Base-by-base conservation (phyloP, 2,113 vertebrate genomes). In the Amphilophus citrinellus region DNA sequence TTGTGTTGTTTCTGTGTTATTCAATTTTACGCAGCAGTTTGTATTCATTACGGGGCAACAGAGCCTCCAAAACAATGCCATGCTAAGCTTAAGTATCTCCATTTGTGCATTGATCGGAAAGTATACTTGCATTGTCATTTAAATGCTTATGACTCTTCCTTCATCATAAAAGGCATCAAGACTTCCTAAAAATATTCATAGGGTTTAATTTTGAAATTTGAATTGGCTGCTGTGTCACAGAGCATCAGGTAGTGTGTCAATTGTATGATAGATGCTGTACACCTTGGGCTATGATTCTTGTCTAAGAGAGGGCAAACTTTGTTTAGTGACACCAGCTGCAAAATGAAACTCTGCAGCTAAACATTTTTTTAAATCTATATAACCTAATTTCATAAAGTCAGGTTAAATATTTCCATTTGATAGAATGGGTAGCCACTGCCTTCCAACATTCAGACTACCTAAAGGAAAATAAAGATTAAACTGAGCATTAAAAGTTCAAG, bases 1-100 rank as follows among this genome's bases (percentile, higher is more conserved):
- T 91, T 87, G 73, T 66, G 65, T 80, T 80, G 76, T 91, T 85
- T 86, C 79, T 81, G 80, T 92, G 95, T 95, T 92, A 95, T 94
- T 95, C 79, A 92, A 87, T 95, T 93, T 83, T 86, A 83, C 6
- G 18, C 88, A 44, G 85, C 85, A 85, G 78, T 94, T 94, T 92
- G 89, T 91, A 90, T 91, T 92, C 89, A 89, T 95, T 91, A 93
- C 66, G n/a, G 78, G 3, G 84, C 59, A 87, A 68, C 77, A 76
- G 75, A 84, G 71, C 76, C 86, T 76, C 80, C 60, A 57, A 83
- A 85, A 85, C 62, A 82, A 88, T 37, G 66, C 77, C 57, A 85
- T 4, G 10, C 61, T 59, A 47, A 82, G 81, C 80, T 84, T 63
- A 77, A 90, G 68, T 71, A 81, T 88, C 63, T 83, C 61, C 9